These are phyloP conservation scores for Sebastes diploproa DNA, from an alignment of 2,797 vertebrate genomes.

Conservation along the genomic window DNA sequence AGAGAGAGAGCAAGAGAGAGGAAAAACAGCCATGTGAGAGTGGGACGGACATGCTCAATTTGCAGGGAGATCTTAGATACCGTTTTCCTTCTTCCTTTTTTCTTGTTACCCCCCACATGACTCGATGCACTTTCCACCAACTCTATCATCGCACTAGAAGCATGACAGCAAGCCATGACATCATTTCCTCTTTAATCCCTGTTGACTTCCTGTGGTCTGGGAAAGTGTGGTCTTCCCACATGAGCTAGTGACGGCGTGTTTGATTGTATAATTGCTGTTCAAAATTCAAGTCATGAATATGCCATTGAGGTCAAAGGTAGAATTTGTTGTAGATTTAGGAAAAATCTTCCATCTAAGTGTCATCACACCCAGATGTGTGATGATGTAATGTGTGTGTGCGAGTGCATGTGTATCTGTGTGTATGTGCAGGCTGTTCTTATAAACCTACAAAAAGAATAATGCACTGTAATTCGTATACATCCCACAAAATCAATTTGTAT, in stretches of 20 bases:
- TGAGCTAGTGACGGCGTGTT: conserved; percentile 19
- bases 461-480: too few species aligned
- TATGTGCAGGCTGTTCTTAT: not conserved
- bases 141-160: conserved; percentile 2
- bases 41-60: conserved; percentile 21
- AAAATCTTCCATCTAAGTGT: not conserved
- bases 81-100: conserved; percentile 25
- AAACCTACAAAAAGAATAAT: too few species aligned
- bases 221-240: conserved; percentile 2
- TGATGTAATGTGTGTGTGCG: not conserved
- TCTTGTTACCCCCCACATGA: not conserved
- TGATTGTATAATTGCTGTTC: conserved; percentile 22
- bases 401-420: not conserved
- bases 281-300: not conserved
- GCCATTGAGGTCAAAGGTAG: conserved; percentile 25
- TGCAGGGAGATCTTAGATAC: conserved; percentile 21
- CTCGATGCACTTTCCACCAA: conserved; percentile 9
- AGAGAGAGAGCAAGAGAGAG: not conserved
- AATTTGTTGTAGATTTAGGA: not conserved
- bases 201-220: conserved; percentile 24
- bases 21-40: conserved; percentile 10
- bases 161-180: conserved; percentile 18
- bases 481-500: too few species aligned
- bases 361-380: not conserved
- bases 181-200: conserved; percentile 32